Conservation (phyloP, 2,888 invertebrate genomes). For the Hyposoter dolosus region DNA sequence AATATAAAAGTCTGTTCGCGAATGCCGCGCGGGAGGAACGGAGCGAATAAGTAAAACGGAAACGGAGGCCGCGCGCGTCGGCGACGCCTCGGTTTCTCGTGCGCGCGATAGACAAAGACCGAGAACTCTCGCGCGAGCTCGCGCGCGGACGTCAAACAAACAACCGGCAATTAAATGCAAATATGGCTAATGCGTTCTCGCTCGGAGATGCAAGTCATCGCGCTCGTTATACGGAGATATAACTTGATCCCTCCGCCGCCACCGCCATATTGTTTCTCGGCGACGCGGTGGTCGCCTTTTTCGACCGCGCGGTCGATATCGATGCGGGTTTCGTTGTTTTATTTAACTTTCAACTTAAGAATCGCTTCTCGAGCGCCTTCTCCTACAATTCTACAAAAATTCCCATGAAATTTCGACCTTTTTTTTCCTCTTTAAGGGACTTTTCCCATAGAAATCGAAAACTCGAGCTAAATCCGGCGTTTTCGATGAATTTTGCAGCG, state of each 20-base stretch:
- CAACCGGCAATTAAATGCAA: constrained; percentile 84
- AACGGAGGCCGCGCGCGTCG: constrained; percentile 56
- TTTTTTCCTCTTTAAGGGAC: too few species aligned
- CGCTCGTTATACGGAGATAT: constrained; percentile 81
- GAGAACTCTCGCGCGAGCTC: constrained; percentile 36
- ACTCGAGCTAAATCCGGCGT: too few species aligned
- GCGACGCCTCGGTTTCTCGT: constrained; percentile 53
- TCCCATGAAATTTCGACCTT: too few species aligned
- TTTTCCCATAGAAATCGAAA: too few species aligned
- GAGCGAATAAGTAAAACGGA: constrained; percentile 50
- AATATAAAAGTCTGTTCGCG: constrained; percentile 48
- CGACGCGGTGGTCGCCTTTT: constrained; percentile 38
- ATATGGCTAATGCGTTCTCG: constrained; percentile 84
- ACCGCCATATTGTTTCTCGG: constrained; percentile 80
- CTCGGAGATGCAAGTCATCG: constrained; percentile 82
- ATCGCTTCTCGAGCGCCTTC: neutral
- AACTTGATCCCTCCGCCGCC: constrained; percentile 25
- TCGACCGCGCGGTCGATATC: constrained; percentile 73
- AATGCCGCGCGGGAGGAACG: constrained; percentile 50
- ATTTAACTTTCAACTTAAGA: constrained; percentile 22
- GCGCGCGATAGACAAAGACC: constrained; percentile 29
- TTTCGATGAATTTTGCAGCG: too few species aligned
- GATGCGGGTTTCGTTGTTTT: constrained; percentile 67
- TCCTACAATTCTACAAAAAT: too few species aligned
- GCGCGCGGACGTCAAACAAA: constrained; percentile 80